A percentile compares a stretch with the other conserved stretches of the same genome.
Conservation (phyloP, 2,888 invertebrate species). For the Villa cingulata region DNA sequence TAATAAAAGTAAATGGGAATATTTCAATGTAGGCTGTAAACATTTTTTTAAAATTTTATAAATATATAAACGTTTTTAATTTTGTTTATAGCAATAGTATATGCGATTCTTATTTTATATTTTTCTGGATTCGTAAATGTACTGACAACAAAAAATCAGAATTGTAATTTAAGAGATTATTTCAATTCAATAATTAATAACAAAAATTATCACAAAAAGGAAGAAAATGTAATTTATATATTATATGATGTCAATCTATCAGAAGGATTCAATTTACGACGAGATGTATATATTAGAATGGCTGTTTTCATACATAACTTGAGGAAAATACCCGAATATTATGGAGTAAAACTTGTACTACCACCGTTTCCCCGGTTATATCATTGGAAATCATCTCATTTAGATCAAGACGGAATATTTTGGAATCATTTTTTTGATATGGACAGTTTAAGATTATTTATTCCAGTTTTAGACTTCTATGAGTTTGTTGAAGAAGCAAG, state of each 20-base stretch:
- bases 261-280: conserved; percentile 91
- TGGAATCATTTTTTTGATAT: conserved; percentile 85
- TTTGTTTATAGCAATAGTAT: too few species aligned
- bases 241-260: conserved; percentile 89
- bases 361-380: conserved; percentile 86
- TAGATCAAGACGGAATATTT: conserved; percentile 46
- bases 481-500: conserved; percentile 55
- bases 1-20: too few species aligned
- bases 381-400: conserved; percentile 66
- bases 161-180: neutral
- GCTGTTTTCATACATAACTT: conserved; percentile 68
- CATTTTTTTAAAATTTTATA: too few species aligned
- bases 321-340: conserved; percentile 35
- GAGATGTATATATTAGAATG: conserved; percentile 91
- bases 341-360: conserved; percentile 55
- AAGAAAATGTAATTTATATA: conserved; percentile 42
- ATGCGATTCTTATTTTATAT: too few species aligned
- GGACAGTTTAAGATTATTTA: conserved; percentile 56
- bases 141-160: too few species aligned
- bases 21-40: too few species aligned
- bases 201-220: too few species aligned
- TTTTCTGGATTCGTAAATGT: too few species aligned
- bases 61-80: too few species aligned
- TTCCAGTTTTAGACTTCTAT: conserved; percentile 67
- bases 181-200: too few species aligned